Percentiles rank a stretch among this genome's conserved stretches.
Conservation (phyloP, 2,888 invertebrate species). For the Drosophila macrospina region DNA sequence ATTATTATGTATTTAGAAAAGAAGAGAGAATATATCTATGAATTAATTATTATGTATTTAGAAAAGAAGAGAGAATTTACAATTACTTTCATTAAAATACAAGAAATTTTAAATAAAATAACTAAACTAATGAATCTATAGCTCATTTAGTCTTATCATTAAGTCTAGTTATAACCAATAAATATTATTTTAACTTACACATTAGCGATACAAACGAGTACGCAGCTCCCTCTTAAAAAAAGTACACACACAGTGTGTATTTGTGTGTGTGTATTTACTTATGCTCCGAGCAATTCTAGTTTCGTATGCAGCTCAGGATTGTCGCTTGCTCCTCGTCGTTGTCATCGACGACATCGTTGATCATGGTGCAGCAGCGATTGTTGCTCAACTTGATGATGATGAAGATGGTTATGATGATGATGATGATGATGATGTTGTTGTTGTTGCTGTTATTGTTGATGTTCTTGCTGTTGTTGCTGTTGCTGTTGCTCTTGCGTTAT, state of each 20-base stretch:
- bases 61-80: too few relatives aligned
- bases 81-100: background rate
- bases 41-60: background rate
- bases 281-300: constrained; percentile 50
- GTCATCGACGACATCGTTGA: constrained; percentile 79
- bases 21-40: background rate
- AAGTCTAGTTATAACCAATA: constrained; percentile 2
- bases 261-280: constrained; percentile 11
- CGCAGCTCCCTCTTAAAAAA: constrained; percentile 16
- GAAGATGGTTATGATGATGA: constrained; percentile 54
- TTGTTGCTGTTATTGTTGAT: constrained; percentile 37
- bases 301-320: constrained; percentile 80
- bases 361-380: constrained; percentile 54
- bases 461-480: constrained; percentile 22
- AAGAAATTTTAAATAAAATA: background rate
- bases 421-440: constrained; percentile 50
- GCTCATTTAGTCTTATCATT: background rate
- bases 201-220: constrained; percentile 38
- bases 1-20: background rate
- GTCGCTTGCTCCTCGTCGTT: constrained; percentile 79
- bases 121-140: background rate
- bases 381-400: constrained; percentile 32
- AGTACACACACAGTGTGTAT: background rate
- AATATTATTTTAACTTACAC: constrained; percentile 14
- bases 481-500: constrained; percentile 57